Percentiles rank a stretch among this genome's conserved stretches.
phyloP scores from a whole-genome alignment of 2,888 invertebrate species.

The Alentia gelatinosa region DNA sequence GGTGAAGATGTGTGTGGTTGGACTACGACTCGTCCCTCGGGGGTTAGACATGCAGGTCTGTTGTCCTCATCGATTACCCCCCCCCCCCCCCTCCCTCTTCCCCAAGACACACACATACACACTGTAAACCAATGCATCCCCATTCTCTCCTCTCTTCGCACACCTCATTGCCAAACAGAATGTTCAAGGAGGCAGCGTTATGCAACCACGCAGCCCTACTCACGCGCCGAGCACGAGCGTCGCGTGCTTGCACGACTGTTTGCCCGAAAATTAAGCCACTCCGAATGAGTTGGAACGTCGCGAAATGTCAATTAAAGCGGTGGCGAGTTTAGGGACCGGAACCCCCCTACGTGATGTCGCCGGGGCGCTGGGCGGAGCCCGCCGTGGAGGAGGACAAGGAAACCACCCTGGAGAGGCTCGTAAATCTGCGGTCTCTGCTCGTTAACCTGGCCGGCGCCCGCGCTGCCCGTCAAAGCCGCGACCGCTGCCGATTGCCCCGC shows the following conservation, averaged over 20 bases:
- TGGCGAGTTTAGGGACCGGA: background rate
- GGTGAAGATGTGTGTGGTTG: background rate
- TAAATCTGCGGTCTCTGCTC: background rate
- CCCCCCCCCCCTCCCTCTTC: background rate
- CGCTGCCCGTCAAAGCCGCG: background rate
- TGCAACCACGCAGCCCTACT: background rate
- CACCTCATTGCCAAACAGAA: background rate
- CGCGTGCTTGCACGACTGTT: background rate
- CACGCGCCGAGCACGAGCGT: background rate
- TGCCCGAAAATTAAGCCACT: background rate
- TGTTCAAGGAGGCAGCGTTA: background rate
- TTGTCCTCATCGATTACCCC: too few relatives aligned
- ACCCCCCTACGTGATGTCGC: background rate
- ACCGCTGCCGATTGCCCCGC: background rate
- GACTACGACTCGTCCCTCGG: background rate
- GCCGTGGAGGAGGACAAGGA: background rate
- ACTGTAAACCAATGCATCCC: too few relatives aligned
- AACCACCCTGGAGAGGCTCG: background rate
- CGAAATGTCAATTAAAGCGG: background rate
- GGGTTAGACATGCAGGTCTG: background rate
- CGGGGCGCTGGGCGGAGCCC: background rate
- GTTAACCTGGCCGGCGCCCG: background rate
- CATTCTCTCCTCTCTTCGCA: background rate
- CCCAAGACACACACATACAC: too few relatives aligned
- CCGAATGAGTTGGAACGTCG: background rate